Evolutionary conservation across 2,888 invertebrate species (phyloP).

Genomic region (Eupithecia vulgata): DNA sequence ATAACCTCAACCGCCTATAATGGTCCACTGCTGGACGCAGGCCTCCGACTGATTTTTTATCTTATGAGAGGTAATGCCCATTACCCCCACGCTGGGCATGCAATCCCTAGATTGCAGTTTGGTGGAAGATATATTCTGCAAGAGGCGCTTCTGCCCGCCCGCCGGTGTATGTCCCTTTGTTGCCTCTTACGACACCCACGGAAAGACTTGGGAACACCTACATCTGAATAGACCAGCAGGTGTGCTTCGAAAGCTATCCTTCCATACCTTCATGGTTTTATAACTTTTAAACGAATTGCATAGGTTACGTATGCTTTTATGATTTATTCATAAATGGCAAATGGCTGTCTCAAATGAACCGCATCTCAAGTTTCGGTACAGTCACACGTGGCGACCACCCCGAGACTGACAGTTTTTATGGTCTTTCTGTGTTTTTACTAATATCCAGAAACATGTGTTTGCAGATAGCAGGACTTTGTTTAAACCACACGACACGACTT

Average conservation of each 20-base stretch:
- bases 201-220: too few species aligned
- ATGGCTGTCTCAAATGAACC: slow-evolving; percentile 20
- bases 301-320: neutral
- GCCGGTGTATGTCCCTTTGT: too few species aligned
- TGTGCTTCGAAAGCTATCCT: neutral
- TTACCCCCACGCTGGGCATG: too few species aligned
- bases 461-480: slow-evolving; percentile 61
- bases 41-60: too few species aligned
- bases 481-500: slow-evolving; percentile 52
- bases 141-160: too few species aligned
- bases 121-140: too few species aligned
- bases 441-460: slow-evolving; percentile 75
- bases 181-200: too few species aligned
- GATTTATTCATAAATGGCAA: slow-evolving; percentile 5
- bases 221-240: neutral
- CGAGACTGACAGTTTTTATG: slow-evolving; percentile 54
- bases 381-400: slow-evolving; percentile 67
- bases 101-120: too few species aligned
- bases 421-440: slow-evolving; percentile 56
- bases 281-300: neutral
- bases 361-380: slow-evolving; percentile 30
- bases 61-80: too few species aligned
- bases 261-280: neutral
- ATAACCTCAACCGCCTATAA: too few species aligned
- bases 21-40: too few species aligned